Base-by-base conservation (phyloP, 2,797 vertebrate genomes). In the Coranthus polyacanthus region DNA sequence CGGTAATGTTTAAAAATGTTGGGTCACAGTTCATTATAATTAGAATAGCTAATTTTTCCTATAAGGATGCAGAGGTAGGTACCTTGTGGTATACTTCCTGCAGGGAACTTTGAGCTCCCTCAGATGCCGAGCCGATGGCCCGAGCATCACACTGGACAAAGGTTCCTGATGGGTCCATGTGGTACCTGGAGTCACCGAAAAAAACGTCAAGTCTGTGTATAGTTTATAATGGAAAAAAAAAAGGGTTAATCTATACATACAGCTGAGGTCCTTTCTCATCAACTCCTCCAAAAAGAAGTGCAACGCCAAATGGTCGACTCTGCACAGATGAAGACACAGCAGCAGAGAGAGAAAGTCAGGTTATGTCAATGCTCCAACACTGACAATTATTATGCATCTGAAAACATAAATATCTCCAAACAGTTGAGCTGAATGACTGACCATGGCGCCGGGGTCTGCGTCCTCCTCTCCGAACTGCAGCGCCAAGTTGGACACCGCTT, bases 1-100 rank as follows among this genome's bases (percentile, higher is more conserved):
- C 24, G 6, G 24, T 26, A 26, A 26, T 26, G 24, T 26, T 3
- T 3, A 26, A 3, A 6, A 26, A 6, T 6, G 3, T 5, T 38
- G 12, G 12, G 12, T 43, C 42, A 43, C 4, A 43, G 3, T 18
- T 43, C 4, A 37, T 46, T 9, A 34, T 3, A 22, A 38, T 22
- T 37, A 32, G 13, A 5, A 29, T 10, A 0, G 8, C 16, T 20
- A 13, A 18, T 20, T 4, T 21, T 55, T 2, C 22, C 12, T 17
- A 17, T 9, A 15, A 63, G 32, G 5, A 47, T 0, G 17, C 34
- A 21, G 7, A 3, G 3, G 3, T 53, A 3, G 1, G 3, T 91
- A 99, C 98, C 96, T 99, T 99, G 83, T 98, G 98, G 87, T 99
- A 99, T 81, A 98, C 96, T 86, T 98, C 97, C 24, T 99, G 98